A percentile compares a stretch with the other conserved stretches of the same genome.
phyloP scores from a whole-genome alignment of 2,888 invertebrate genomes.

The Tetanocera ferruginea region DNA sequence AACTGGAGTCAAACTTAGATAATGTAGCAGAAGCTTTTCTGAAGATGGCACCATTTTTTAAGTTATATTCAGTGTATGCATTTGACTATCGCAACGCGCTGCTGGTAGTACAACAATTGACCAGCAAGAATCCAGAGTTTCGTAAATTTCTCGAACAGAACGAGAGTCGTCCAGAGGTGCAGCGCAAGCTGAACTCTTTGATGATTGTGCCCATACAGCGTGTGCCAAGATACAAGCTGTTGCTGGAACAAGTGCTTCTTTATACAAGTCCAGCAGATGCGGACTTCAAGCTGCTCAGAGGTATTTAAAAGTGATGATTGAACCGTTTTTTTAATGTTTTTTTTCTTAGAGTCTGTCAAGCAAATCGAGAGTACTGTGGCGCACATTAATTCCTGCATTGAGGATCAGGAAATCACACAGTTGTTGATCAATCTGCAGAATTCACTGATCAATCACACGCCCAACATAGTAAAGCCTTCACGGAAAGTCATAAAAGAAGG shows the following conservation, averaged over 20 bases:
- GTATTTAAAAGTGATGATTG: too few relatives aligned
- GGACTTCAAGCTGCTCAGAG: conserved; percentile 73
- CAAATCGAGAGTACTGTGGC: conserved; percentile 78
- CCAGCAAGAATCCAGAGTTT: conserved; percentile 72
- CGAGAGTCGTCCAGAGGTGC: conserved; percentile 79
- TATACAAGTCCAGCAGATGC: conserved; percentile 74
- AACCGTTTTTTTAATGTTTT: too few relatives aligned
- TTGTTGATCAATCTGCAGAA: conserved; percentile 78
- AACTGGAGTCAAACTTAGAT: conserved; percentile 72
- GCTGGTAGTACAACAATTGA: conserved; percentile 73
- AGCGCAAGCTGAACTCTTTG: conserved; percentile 78
- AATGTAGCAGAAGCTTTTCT: conserved; percentile 78
- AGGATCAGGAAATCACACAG: conserved; percentile 80
- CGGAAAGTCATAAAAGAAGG: conserved; percentile 80
- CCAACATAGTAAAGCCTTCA: conserved; percentile 76
- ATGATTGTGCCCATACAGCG: conserved; percentile 85
- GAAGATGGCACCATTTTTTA: conserved; percentile 82
- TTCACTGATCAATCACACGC: conserved; percentile 74
- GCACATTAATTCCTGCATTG: conserved; percentile 81
- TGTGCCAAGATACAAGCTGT: conserved; percentile 81
- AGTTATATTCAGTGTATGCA: conserved; percentile 83
- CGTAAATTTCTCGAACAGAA: conserved; percentile 74
- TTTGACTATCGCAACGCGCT: conserved; percentile 79
- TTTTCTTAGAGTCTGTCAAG: conserved; percentile 78
- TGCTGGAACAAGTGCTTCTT: conserved; percentile 78